A percentile compares a stretch with the other conserved stretches of the same genome.
These are phyloP conservation scores for Sarotherodon lohbergeri DNA, from an alignment of 2,113 vertebrate genomes.

Conservation along the genomic window DNA sequence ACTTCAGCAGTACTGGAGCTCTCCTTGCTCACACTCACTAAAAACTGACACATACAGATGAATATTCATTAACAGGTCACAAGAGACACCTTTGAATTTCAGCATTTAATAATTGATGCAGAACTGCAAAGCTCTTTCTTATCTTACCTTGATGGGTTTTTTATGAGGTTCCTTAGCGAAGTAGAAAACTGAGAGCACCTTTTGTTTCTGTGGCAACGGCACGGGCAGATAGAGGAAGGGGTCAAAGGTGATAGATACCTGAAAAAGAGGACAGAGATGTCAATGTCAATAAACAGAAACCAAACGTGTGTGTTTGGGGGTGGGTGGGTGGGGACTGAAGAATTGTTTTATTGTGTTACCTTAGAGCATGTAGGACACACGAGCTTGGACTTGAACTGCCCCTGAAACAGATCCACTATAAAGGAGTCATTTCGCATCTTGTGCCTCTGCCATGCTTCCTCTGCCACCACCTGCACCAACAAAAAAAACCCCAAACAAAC, in stretches of 20 bases:
- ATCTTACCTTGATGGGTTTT: conserved; percentile 90
- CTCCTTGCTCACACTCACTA: conserved; percentile 96
- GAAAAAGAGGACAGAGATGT: neutral
- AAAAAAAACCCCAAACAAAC: neutral
- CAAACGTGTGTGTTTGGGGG: neutral
- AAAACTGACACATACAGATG: conserved; percentile 72
- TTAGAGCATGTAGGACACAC: conserved; percentile 96
- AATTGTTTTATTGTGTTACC: conserved; percentile 73
- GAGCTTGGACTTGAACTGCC: conserved; percentile 98
- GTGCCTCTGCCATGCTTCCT: conserved; percentile 97
- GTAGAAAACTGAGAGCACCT: conserved; percentile 92
- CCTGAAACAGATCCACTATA: conserved; percentile 97
- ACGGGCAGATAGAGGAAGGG: conserved; percentile 96
- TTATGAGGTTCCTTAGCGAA: conserved; percentile 95
- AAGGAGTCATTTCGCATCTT: conserved; percentile 99
- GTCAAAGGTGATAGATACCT: conserved; percentile 99
- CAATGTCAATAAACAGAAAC: neutral
- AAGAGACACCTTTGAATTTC: neutral
- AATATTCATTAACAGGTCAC: neutral
- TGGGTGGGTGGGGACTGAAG: neutral
- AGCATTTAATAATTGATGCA: neutral
- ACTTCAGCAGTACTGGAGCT: conserved; percentile 91
- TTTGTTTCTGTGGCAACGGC: conserved; percentile 95
- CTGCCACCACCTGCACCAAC: conserved; percentile 84
- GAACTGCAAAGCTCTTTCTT: neutral